These are phyloP conservation scores for Rhogogaster chlorosoma DNA, from an alignment of 2,888 invertebrate genomes.

Conservation along the genomic window DNA sequence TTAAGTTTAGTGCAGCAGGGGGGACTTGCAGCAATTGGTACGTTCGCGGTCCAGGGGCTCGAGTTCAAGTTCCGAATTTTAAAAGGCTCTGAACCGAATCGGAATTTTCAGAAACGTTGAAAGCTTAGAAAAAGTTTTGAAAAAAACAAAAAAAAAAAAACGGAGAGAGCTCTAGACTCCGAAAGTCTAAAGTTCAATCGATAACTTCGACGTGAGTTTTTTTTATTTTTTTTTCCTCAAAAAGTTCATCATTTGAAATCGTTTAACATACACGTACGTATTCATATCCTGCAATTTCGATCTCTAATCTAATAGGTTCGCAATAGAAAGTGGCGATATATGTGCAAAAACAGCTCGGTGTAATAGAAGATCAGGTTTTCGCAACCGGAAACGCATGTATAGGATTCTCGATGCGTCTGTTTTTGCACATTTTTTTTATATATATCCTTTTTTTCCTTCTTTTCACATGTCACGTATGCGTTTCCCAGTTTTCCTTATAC, in stretches of 20 bases:
- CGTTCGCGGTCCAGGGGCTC: background rate
- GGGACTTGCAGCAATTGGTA: background rate
- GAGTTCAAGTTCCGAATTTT: too few relatives aligned
- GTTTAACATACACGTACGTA: too few relatives aligned
- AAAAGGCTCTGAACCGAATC: background rate
- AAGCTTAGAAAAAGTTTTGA: too few relatives aligned
- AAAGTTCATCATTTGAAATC: too few relatives aligned
- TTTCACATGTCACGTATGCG: background rate
- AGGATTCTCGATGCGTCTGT: background rate
- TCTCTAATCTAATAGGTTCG: too few relatives aligned
- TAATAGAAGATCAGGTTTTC: slow-evolving; percentile 23
- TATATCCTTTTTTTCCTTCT: background rate
- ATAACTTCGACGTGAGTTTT: too few relatives aligned
- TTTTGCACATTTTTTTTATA: background rate
- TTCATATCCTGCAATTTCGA: too few relatives aligned
- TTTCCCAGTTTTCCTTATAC: too few relatives aligned
- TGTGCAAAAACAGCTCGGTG: background rate
- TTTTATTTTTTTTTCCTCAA: too few relatives aligned
- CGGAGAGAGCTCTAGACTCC: too few relatives aligned
- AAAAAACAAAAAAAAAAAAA: too few relatives aligned
- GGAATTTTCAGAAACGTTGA: background rate
- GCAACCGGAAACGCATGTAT: background rate
- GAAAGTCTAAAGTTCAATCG: too few relatives aligned
- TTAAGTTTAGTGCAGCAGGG: slow-evolving; percentile 20
- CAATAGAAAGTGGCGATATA: background rate